Evolutionary conservation across 2,888 invertebrate species (phyloP), one percentile per base, ranked within the genome.

Genomic region (Orthosia gothica): DNA sequence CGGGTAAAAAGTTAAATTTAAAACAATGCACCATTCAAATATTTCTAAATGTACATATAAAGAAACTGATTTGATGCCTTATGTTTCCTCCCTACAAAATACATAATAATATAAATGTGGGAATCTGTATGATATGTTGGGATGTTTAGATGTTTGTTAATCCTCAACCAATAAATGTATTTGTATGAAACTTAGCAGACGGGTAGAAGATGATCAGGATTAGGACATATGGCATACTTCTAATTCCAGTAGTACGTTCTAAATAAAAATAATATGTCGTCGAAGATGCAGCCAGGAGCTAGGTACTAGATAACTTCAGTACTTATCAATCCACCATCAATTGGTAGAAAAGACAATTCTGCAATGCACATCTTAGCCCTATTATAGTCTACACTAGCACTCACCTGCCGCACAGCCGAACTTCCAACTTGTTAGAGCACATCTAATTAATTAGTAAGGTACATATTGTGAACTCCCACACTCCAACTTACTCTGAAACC

Each of bases 391-490:
- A 18, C 65, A 12, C 64, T 52, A 59, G 52, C 18, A 52, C 32
- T 50, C n/a, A 52, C 18, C 15, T 18, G 4, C 54, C 15, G 23
- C 65, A 82, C 65, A 40, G 9, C 40, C 40, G 40, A 40, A 40
- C 9, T 32, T 75, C 58, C 45, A 47, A 64, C 63, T 62, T 71
- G 64, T 69, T 52, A 20, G 47, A 66, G 64, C 62, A 68, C 68
- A 68, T 66, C 55, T 71, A 82, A 79, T 81, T 82, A 82, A 79
- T 81, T 74, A 79, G 47, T 50, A 49, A 81, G 50, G 50, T 63
- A 49, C 50, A 49, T 63, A n/a, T n/a, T n/a, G 52, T 23, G 54
- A 72, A 74, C 59, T 59, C 47, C 40, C 20, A 64, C 45, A 67
- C 59, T 23, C 23, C 1, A 58, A 63, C n/a, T 78, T 47, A 50